phyloP scores from a whole-genome alignment of 2,888 invertebrate genomes.

The Chloroclystis v-ata region DNA sequence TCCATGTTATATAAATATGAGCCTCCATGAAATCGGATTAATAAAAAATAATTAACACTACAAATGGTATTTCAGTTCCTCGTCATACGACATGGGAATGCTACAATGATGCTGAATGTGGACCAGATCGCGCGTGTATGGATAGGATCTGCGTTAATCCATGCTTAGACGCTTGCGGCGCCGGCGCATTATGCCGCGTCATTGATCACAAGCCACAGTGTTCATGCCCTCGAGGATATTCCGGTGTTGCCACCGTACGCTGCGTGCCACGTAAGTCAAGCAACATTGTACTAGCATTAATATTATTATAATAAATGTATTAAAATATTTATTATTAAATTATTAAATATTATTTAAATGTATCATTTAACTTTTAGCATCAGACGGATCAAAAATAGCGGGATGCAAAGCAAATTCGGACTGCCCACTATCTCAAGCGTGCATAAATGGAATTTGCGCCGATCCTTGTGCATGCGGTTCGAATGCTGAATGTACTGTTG shows the following conservation, averaged over 20 bases:
- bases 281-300: too few species aligned
- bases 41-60: too few species aligned
- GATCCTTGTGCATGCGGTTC: slow-evolving; percentile 92
- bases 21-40: too few species aligned
- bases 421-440: slow-evolving; percentile 89
- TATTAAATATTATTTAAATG: too few species aligned
- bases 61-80: slow-evolving; percentile 49
- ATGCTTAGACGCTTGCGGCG: slow-evolving; percentile 86
- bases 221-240: slow-evolving; percentile 87
- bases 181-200: slow-evolving; percentile 89
- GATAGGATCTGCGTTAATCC: slow-evolving; percentile 89
- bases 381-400: slow-evolving; percentile 69
- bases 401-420: slow-evolving; percentile 89
- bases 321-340: too few species aligned
- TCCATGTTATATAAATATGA: background rate
- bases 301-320: background rate
- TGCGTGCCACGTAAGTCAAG: slow-evolving; percentile 92
- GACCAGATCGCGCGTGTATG: slow-evolving; percentile 84
- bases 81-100: slow-evolving; percentile 81
- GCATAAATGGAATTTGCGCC: slow-evolving; percentile 87
- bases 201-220: slow-evolving; percentile 86
- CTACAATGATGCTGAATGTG: slow-evolving; percentile 86
- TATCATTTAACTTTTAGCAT: slow-evolving; percentile 63
- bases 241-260: slow-evolving; percentile 83
- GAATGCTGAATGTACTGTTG: slow-evolving; percentile 88